phyloP scores from a whole-genome alignment of 2,797 vertebrate genomes.

The Hapalemur alaotrensis region DNA sequence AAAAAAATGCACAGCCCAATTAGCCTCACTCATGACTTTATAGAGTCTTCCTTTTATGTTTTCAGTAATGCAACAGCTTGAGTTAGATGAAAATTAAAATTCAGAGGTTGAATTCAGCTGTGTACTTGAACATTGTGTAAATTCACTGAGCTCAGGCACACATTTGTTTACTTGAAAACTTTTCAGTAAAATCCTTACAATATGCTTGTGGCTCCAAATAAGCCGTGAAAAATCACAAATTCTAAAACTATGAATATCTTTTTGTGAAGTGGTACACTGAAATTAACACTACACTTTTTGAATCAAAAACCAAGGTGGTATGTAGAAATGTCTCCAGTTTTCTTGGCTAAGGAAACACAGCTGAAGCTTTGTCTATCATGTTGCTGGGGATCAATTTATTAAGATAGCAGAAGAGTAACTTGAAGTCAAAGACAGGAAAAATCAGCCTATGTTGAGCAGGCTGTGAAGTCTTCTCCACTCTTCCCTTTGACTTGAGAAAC shows the following conservation, averaged over 20 bases:
- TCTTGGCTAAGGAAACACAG: constrained; percentile 53
- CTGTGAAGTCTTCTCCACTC: constrained; percentile 19
- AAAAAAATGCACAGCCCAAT: constrained; percentile 58
- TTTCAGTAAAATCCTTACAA: constrained; percentile 61
- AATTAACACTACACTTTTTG: constrained; percentile 62
- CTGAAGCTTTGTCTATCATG: constrained; percentile 43
- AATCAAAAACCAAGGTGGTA: constrained; percentile 43
- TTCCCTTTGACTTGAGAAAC: constrained; percentile 22
- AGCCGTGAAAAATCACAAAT: constrained; percentile 72
- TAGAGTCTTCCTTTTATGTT: constrained; percentile 65
- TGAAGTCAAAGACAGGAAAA: constrained; percentile 3
- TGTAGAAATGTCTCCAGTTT: constrained; percentile 9
- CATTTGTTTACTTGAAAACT: constrained; percentile 74
- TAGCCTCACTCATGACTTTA: constrained; percentile 73
- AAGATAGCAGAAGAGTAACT: constrained; percentile 4
- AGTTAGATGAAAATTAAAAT: constrained; percentile 79
- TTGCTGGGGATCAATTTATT: constrained; percentile 57
- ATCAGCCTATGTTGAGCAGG: neutral
- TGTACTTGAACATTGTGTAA: constrained; percentile 63
- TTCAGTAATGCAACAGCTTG: constrained; percentile 58
- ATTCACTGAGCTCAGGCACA: constrained; percentile 66
- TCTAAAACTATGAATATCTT: constrained; percentile 71
- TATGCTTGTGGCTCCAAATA: constrained; percentile 61
- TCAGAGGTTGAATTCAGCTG: constrained; percentile 68
- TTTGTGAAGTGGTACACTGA: constrained; percentile 49